Conservation (phyloP, 2,888 invertebrate genomes). For the Tenthredo scrophulariae region DNA sequence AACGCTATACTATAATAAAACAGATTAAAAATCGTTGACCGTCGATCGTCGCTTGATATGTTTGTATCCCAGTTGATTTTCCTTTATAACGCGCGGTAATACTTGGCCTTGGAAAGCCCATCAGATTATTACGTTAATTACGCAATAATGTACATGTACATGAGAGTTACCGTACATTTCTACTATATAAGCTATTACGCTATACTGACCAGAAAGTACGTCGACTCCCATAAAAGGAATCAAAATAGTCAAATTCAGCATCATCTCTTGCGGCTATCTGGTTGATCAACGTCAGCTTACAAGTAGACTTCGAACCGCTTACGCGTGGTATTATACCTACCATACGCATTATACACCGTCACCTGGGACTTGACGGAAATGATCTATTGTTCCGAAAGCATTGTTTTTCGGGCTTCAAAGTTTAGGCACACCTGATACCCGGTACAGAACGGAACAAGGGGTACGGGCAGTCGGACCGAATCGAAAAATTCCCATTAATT, state of each 20-base stretch:
- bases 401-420: neutral
- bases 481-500: neutral
- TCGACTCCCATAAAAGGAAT: too few relatives aligned
- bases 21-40: conserved; percentile 9
- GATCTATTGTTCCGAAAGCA: conserved; percentile 1
- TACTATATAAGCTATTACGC: neutral
- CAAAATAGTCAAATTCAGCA: neutral
- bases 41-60: neutral
- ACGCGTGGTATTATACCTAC: neutral
- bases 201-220: too few relatives aligned
- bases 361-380: conserved; percentile 18
- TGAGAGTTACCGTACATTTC: neutral
- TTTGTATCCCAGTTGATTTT: neutral
- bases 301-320: neutral
- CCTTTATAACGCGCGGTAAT: neutral
- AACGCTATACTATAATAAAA: neutral
- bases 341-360: neutral
- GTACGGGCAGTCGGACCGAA: neutral
- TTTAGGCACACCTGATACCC: neutral
- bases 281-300: neutral
- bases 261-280: neutral
- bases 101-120: neutral
- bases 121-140: neutral
- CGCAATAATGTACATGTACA: neutral
- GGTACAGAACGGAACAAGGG: neutral